Base-by-base conservation (phyloP, 2,113 vertebrate genomes). In the Cyprinus carpio region DNA sequence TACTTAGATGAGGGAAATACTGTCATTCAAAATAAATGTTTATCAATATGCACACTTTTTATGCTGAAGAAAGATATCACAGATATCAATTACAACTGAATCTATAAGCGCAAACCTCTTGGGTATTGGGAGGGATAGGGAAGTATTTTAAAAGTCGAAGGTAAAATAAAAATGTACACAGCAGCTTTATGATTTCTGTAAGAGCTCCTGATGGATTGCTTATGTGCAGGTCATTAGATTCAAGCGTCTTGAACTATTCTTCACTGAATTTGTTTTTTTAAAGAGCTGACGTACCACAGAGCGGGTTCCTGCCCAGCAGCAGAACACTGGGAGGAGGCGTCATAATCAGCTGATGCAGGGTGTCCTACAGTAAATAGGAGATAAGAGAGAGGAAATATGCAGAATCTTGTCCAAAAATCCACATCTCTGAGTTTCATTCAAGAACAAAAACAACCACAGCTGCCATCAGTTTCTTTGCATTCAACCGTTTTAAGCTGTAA, bases 311-410 rank as follows among this genome's bases (percentile, higher is more conserved):
- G 82, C 97, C 97, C 88, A 99, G 95, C 79, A 96, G 94, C 92
- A 99, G 92, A 82, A 99, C 96, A 85, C 99, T 96, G 84, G 98
- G 98, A 90, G 98, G 93, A 88, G 97, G 95, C 97, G 99, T 99
- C 97, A 98, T 96, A 81, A 99, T 96, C 90, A 99, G 92, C 88
- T 99, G 98, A 90, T 99, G 97, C 88, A 99, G 95, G 87, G 89
- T 98, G 90, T 99, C 98, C 98, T 99, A 89, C 80, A 40, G 51
- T 27, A 81, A 81, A 40, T 23, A n/a, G 71, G 69, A 72, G 20
- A 72, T n/a, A 20, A 43, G 13, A 62, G 76, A 40, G 5, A n/a
- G 56, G 78, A 23, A 25, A 81, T 29, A 46, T 9, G 46, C 13
- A 65, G 37, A 81, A 67, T 81, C 58, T 23, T 49, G 12, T 54